phyloP scores from a whole-genome alignment of 2,113 vertebrate genomes.

The Mastomys natalensis region DNA sequence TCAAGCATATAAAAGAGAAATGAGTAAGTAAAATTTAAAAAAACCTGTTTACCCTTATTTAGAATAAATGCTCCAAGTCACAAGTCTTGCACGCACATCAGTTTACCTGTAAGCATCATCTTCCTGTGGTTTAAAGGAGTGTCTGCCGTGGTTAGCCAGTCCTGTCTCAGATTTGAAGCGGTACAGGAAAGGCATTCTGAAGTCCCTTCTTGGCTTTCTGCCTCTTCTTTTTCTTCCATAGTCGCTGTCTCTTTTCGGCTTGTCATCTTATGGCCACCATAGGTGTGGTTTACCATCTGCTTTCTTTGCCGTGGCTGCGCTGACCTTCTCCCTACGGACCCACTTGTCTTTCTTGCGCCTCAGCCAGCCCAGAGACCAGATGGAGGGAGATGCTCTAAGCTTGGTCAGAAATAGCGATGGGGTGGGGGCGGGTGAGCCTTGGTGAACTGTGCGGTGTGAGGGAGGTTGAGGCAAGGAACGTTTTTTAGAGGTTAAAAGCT shows the following conservation, averaged over 20 bases:
- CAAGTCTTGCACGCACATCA: not conserved
- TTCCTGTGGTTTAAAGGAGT: not conserved
- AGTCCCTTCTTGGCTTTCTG: not conserved
- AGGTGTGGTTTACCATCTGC: not conserved
- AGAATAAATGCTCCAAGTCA: not conserved
- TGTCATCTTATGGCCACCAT: not conserved
- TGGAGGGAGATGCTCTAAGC: not conserved
- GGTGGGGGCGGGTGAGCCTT: not conserved
- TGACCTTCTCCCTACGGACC: not conserved
- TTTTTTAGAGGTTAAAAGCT: not conserved
- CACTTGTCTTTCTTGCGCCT: not conserved
- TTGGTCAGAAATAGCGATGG: not conserved
- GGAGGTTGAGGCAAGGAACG: not conserved
- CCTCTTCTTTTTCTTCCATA: no score
- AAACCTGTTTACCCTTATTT: not conserved
- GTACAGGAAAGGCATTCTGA: not conserved
- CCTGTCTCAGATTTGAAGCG: not conserved
- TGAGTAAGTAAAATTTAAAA: not conserved
- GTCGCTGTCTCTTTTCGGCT: not conserved
- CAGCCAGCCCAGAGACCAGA: not conserved
- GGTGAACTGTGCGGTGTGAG: not conserved
- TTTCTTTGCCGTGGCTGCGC: accelerated
- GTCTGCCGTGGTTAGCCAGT: no score
- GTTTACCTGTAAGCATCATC: not conserved
- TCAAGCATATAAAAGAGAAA: not conserved